Evolutionary conservation across 2,113 vertebrate genomes (phyloP).

Genomic region (Theropithecus gelada): DNA sequence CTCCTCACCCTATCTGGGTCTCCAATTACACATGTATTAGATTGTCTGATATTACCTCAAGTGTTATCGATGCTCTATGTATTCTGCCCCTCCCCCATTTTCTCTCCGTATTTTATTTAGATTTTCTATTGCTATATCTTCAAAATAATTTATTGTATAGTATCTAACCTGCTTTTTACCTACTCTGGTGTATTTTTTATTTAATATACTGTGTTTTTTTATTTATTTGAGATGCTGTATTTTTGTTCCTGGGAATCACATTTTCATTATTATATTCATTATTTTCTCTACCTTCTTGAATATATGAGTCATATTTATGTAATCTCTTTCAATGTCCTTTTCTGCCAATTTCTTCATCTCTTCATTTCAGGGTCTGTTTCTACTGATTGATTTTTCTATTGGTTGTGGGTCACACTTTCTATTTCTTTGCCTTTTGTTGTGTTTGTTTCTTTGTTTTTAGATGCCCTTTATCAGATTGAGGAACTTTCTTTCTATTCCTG

Average conservation of each 20-base stretch:
- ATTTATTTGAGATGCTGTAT: background rate
- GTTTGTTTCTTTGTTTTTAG: background rate
- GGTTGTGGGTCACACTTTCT: background rate
- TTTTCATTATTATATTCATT: background rate
- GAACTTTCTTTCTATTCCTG: background rate
- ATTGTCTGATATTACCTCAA: background rate
- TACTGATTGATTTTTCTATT: background rate
- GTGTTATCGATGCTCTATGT: background rate
- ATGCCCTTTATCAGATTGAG: background rate
- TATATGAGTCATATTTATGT: background rate
- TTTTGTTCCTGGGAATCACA: background rate
- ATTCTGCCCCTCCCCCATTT: background rate
- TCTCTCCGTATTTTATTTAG: background rate
- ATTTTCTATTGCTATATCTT: background rate
- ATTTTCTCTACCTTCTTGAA: background rate
- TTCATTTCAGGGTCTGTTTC: conserved; percentile 9
- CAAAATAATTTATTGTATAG: background rate
- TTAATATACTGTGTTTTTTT: background rate
- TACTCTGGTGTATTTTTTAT: background rate
- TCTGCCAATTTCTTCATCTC: background rate
- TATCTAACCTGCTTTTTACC: background rate
- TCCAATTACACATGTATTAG: background rate
- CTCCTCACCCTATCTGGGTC: background rate
- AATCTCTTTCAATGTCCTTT: background rate
- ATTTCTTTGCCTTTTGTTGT: background rate